Conservation (phyloP, 2,888 invertebrate species). For the Idaea aversata region DNA sequence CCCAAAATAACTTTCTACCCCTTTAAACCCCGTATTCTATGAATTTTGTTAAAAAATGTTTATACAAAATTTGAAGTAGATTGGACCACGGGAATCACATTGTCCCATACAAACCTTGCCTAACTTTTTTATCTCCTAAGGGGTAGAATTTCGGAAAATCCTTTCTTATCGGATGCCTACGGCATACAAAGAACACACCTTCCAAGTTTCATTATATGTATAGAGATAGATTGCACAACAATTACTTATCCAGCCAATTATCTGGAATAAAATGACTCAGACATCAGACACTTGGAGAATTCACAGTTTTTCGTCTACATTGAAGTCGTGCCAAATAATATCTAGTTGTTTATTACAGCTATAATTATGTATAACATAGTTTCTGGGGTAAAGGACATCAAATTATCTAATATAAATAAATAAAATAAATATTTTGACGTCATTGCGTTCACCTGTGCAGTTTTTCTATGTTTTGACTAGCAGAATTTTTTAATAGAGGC, state of each 20-base stretch:
- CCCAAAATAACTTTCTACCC: no score
- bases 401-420: neutral
- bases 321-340: slow-evolving; percentile 43
- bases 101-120: no score
- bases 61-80: no score
- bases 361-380: slow-evolving; percentile 31
- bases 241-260: neutral
- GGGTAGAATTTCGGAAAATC: no score
- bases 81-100: no score
- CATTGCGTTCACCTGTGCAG: neutral
- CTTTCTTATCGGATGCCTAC: no score
- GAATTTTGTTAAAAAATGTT: no score
- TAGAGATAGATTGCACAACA: neutral
- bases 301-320: slow-evolving; percentile 39
- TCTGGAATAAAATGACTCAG: slow-evolving; percentile 33
- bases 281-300: slow-evolving; percentile 28
- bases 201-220: no score
- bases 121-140: no score
- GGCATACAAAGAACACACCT: no score
- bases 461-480: neutral
- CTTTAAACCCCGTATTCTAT: no score
- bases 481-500: neutral
- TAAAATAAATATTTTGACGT: neutral
- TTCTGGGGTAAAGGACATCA: neutral
- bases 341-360: slow-evolving; percentile 38